These are phyloP conservation scores for Drosophila merina DNA, from an alignment of 2,888 invertebrate genomes.

Conservation along the genomic window DNA sequence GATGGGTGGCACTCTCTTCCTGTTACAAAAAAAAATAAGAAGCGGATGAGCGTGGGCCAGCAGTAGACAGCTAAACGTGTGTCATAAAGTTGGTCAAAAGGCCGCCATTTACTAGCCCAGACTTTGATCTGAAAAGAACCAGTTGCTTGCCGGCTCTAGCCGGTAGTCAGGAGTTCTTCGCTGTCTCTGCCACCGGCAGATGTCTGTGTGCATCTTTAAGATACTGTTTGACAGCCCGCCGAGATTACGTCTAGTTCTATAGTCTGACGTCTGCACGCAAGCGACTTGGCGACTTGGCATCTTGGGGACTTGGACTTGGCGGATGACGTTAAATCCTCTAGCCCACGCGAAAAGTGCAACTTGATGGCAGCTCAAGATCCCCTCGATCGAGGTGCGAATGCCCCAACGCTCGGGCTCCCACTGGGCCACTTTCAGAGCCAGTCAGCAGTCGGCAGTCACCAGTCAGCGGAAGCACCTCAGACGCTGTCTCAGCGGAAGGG, in stretches of 20 bases:
- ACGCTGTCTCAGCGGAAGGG: slow-evolving; percentile 28
- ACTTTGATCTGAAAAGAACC: slow-evolving; percentile 27
- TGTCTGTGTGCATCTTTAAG: slow-evolving; percentile 56
- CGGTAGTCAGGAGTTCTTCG: slow-evolving; percentile 3
- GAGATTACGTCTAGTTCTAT: slow-evolving; percentile 53
- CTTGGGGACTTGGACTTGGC: slow-evolving; percentile 5
- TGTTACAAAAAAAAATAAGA: slow-evolving; percentile 7
- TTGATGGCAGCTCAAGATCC: neutral
- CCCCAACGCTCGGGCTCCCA: slow-evolving; percentile 27
- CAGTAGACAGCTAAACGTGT: slow-evolving; percentile 46
- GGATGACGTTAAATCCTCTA: slow-evolving; percentile 28
- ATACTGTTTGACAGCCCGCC: slow-evolving; percentile 59
- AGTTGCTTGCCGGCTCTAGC: slow-evolving; percentile 15
- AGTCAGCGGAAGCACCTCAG: slow-evolving; percentile 40
- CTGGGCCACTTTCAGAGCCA: slow-evolving; percentile 36
- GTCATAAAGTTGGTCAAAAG: slow-evolving; percentile 64
- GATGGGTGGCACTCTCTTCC: slow-evolving; percentile 29
- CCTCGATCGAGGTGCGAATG: slow-evolving; percentile 40
- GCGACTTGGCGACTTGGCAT: slow-evolving; percentile 14
- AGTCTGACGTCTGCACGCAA: slow-evolving; percentile 37
- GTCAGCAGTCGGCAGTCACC: slow-evolving; percentile 23
- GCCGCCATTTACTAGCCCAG: slow-evolving; percentile 42
- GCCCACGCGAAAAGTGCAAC: slow-evolving; percentile 38
- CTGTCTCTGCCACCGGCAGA: neutral
- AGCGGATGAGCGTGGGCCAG: slow-evolving; percentile 51